phyloP scores from a whole-genome alignment of 2,797 vertebrate species.

The Cyprinodon diabolis region DNA sequence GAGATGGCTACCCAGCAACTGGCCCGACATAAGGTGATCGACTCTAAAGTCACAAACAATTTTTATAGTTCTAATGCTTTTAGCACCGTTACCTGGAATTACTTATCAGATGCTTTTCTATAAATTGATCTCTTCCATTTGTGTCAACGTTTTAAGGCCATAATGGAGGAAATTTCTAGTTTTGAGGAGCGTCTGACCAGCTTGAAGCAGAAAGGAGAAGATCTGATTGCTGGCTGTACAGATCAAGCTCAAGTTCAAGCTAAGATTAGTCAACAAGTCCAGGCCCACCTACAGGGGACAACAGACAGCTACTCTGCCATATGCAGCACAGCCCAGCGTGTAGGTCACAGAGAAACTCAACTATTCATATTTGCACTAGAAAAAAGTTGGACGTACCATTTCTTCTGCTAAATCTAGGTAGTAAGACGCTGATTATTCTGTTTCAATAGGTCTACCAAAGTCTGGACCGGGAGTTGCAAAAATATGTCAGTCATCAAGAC shows the following conservation, averaged over 20 bases:
- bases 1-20: slow-evolving; percentile 95
- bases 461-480: slow-evolving; percentile 95
- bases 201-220: slow-evolving; percentile 88
- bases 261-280: slow-evolving; percentile 90
- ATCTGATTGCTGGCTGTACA: slow-evolving; percentile 85
- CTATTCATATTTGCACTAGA: not conserved
- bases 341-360: slow-evolving; percentile 68
- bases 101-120: not conserved
- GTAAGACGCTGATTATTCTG: not conserved
- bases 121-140: not conserved
- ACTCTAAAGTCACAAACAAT: not conserved
- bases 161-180: slow-evolving; percentile 95
- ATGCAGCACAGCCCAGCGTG: slow-evolving; percentile 95
- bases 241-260: slow-evolving; percentile 90
- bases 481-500: slow-evolving; percentile 92
- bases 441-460: slow-evolving; percentile 90
- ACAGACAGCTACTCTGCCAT: slow-evolving; percentile 96
- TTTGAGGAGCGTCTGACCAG: slow-evolving; percentile 92
- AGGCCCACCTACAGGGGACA: slow-evolving; percentile 90
- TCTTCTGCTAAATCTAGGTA: not conserved
- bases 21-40: slow-evolving; percentile 93
- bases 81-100: not conserved
- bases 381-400: not conserved
- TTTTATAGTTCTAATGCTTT: not conserved
- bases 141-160: slow-evolving; percentile 79